Base-by-base conservation (phyloP, 2,797 vertebrate genomes). In the Emydoidea blandingii region DNA sequence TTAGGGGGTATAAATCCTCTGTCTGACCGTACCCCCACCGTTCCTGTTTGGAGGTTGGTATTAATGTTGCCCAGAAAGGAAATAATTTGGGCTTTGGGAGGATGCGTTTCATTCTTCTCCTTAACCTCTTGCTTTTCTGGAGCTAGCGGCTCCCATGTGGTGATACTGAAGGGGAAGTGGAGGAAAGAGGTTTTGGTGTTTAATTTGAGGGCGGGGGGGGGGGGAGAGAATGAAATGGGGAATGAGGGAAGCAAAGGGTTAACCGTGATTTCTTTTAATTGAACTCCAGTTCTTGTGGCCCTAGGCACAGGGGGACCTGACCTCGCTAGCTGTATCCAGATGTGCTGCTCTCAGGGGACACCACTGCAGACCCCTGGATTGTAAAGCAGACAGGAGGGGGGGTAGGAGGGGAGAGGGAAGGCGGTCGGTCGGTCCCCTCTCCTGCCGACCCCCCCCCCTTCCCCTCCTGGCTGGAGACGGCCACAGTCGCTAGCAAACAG, bases 281-380 rank as follows among this genome's bases (percentile, higher is more conserved):
- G 99, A 98, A 98, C 98, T 98, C 98, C 98, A 98, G 99, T 98
- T 98, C 98, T 97, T 98, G 98, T 99, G 99, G 99, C 99, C 99
- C 98, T 99, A 98, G 99, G 99, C 99, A 98, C 98, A 98, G 99
- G 99, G 99, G 99, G 99, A 99, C 99, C 99, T 99, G 99, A 99
- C 99, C 99, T 99, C 98, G 98, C 98, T 99, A 99, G 99, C 99
- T 99, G 99, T 99, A 99, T 99, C 99, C 99, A 99, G 99, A 99
- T 99, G 99, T 99, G 99, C 98, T 85, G 98, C 98, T 99, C 99
- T 98, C 99, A 95, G 98, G 99, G 99, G 98, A 98, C 97, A 96
- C 97, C 94, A 50, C 97, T 97, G 98, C 98, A 98, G 98, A 97
- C 96, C 98, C 98, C 98, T 95, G 98, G 96, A 97, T 95, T 97